Conservation (phyloP, 2,888 invertebrate genomes). For the Pollenia griseotomentosa region DNA sequence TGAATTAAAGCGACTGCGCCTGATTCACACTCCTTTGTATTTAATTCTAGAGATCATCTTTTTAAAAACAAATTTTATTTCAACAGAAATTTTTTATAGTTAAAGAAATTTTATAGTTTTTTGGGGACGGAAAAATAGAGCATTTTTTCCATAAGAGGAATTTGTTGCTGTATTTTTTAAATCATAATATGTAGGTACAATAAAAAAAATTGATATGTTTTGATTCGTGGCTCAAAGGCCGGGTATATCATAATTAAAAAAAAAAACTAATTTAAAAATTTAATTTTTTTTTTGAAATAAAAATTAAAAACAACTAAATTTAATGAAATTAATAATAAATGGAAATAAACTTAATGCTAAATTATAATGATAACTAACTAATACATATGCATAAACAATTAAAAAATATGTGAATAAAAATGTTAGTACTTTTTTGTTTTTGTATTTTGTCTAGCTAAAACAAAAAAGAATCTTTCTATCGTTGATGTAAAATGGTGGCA, state of each 20-base stretch:
- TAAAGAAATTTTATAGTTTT: conserved; percentile 5
- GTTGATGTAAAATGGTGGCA: not conserved
- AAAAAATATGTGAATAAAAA: conserved; percentile 21
- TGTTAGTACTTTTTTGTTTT: not conserved
- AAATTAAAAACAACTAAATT: not conserved
- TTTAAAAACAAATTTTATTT: not conserved
- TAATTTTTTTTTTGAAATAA: not conserved
- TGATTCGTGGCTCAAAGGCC: conserved; percentile 46
- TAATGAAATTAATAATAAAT: not conserved
- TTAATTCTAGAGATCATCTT: not conserved
- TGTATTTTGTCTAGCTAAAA: conserved; percentile 22
- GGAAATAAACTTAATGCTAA: conserved; percentile 1
- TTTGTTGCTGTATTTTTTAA: not conserved
- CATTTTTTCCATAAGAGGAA: not conserved
- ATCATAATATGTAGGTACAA: not conserved
- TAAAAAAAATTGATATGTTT: conserved; percentile 62
- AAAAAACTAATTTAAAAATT: conserved; percentile 7
- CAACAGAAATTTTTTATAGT: not conserved
- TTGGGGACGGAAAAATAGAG: conserved; percentile 62
- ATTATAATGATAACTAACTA: conserved; percentile 38
- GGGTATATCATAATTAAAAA: not conserved
- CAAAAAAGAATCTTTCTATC: conserved; percentile 1
- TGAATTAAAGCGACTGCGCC: too few species aligned
- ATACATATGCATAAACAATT: conserved; percentile 19
- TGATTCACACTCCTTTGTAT: too few species aligned